Base-by-base conservation (phyloP, 2,888 invertebrate species). In the Himalopsyche anomala region DNA sequence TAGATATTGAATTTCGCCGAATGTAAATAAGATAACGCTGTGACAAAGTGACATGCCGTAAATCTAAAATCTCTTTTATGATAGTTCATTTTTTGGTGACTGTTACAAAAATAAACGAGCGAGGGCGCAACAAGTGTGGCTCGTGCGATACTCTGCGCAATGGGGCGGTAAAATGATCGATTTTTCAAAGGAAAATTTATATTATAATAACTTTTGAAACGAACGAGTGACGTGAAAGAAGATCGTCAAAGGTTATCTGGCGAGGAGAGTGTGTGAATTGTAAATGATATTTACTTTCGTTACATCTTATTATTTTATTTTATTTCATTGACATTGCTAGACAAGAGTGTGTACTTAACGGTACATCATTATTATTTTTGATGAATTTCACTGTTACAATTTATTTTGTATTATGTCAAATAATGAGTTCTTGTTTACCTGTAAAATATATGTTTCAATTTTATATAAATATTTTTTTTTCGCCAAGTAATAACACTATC, bases 211-310 rank as follows among this genome's bases (percentile, higher is more conserved):
- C 36, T 74, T 74, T 36, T 74, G 28, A 74, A 74, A 74, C 15
- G 74, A 74, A 74, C 74, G 74, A 74, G 28, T 74, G 69, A 69
- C 17, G 69, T 69, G 74, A 74, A 74, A 74, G 36, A 36, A 74
- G 36, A 74, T 74, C 74, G 74, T 74, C 74, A 74, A 74, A 74
- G 74, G 74, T 74, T 74, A 74, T 74, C 74, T 74, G 74, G 38
- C 28, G 5, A 36, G 19, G 5, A 74, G 74, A 74, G 36, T 15
- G 38, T 38, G 19, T 74, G 36, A 74, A 74, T 74, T 38, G 38
- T 74, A 12, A 36, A 74, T 74, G 36, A 38, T 74, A 69, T 69
- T 69, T 45, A 51, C 15, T 12, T 51, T 51, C 28, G 28, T 28
- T 28, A 28, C 51, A 51, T 51, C 45, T 45, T 15, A 51, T 5